Conservation (phyloP, 1,140 invertebrate species). For the Euura lappo region DNA sequence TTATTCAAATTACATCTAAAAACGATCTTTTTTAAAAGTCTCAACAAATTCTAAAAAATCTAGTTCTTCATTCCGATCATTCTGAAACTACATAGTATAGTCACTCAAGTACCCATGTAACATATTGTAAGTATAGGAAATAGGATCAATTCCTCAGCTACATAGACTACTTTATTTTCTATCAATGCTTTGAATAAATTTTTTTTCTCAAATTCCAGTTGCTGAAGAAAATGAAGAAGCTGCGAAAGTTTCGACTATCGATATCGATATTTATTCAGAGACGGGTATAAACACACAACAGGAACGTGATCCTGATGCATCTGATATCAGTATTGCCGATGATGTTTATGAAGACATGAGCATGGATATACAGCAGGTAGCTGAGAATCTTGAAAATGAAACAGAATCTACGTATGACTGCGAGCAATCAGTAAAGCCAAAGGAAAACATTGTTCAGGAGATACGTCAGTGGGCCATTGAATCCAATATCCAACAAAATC, state of each 20-base stretch:
- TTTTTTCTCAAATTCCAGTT: background rate
- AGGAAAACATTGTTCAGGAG: background rate
- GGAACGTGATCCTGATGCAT: background rate
- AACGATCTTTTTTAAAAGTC: too few species aligned
- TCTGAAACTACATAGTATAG: background rate
- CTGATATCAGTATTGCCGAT: background rate
- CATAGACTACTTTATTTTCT: background rate
- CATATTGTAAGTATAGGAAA: background rate
- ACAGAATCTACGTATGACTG: background rate
- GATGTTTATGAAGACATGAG: background rate
- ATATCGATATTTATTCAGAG: background rate
- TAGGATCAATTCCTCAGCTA: background rate
- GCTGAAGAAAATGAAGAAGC: background rate
- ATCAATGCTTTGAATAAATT: background rate
- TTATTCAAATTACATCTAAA: too few species aligned
- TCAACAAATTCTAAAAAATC: too few species aligned
- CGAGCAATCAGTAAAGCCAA: background rate
- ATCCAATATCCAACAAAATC: too few species aligned
- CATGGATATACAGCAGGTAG: background rate
- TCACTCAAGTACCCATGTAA: background rate
- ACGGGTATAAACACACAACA: background rate
- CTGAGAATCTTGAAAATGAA: background rate
- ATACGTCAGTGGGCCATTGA: background rate
- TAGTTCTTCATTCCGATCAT: too few species aligned
- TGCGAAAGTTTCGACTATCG: background rate